Percentiles rank a stretch among this genome's conserved stretches.
phyloP scores from a whole-genome alignment of 2,888 invertebrate genomes.

The Gisinianus flammeolus region DNA sequence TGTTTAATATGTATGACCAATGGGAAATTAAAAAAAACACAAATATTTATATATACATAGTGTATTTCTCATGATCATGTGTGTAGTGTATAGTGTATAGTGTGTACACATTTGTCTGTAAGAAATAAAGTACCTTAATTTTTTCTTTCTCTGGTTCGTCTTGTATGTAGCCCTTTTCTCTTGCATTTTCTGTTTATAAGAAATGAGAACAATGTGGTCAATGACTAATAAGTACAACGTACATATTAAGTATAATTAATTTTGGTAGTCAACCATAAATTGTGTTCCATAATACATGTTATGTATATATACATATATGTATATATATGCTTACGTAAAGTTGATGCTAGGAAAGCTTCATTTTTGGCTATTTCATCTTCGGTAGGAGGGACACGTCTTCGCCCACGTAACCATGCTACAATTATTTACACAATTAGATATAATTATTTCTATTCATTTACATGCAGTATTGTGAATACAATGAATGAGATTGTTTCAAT shows the following conservation, averaged over 20 bases:
- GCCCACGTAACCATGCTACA: conserved; percentile 75
- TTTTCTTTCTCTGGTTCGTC: conserved; percentile 60
- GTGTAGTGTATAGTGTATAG: not conserved
- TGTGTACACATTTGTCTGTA: too few species aligned
- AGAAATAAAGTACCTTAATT: conserved; percentile 10
- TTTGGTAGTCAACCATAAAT: too few species aligned
- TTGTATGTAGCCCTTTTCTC: conserved; percentile 65
- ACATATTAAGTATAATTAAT: too few species aligned
- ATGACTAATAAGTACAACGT: too few species aligned
- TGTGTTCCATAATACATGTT: too few species aligned
- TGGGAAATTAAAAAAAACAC: not conserved
- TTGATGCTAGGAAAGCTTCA: conserved; percentile 73
- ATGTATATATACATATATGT: too few species aligned
- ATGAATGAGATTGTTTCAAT: too few species aligned
- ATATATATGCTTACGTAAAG: too few species aligned
- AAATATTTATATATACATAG: not conserved
- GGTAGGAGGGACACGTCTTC: conserved; percentile 72
- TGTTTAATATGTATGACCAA: too few species aligned
- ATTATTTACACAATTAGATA: conserved; percentile 6
- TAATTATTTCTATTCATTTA: conserved; percentile 7
- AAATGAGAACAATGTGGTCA: too few species aligned
- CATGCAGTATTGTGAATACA: conserved; percentile 11
- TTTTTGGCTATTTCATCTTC: conserved; percentile 76
- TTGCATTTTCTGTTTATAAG: too few species aligned
- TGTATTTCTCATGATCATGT: conserved; percentile 6